Evolutionary conservation across 2,113 vertebrate genomes (phyloP).

Genomic region (Onychorhynchus coronatus): DNA sequence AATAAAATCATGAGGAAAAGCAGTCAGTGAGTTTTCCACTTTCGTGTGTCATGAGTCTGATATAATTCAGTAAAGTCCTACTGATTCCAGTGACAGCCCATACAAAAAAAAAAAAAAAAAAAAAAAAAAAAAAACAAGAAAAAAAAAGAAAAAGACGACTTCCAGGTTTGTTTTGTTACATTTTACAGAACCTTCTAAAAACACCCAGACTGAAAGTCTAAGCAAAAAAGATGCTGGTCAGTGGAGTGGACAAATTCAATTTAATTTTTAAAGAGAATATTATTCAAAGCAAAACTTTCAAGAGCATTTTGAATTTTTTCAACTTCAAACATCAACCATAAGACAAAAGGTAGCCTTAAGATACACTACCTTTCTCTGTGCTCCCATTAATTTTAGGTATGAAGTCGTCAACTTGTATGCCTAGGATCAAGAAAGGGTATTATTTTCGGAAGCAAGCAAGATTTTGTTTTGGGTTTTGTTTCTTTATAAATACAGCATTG

Average conservation of each 20-base stretch:
- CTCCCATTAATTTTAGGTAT: conserved; percentile 86
- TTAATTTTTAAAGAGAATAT: neutral
- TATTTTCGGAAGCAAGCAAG: conserved; percentile 70
- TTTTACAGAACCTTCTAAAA: neutral
- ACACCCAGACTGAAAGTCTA: neutral
- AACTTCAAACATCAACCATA: neutral
- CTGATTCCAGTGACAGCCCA: neutral
- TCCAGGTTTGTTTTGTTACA: neutral
- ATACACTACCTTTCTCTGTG: conserved; percentile 84
- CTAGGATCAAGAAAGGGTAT: conserved; percentile 82
- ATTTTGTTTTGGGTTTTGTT: neutral
- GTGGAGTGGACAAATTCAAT: neutral
- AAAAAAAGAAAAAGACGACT: neutral
- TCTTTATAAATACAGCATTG: conserved; percentile 1
- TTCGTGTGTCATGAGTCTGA: neutral
- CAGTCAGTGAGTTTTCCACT: neutral
- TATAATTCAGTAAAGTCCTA: neutral
- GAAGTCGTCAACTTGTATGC: conserved; percentile 85
- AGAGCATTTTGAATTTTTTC: neutral
- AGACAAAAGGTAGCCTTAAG: conserved; percentile 57
- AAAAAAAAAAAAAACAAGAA: neutral
- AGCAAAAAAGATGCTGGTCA: neutral
- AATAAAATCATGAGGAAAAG: neutral
- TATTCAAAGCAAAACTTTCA: neutral
- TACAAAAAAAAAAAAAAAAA: neutral